Evolutionary conservation across 2,797 vertebrate species (phyloP).

Genomic region (Tenualosa ilisha): DNA sequence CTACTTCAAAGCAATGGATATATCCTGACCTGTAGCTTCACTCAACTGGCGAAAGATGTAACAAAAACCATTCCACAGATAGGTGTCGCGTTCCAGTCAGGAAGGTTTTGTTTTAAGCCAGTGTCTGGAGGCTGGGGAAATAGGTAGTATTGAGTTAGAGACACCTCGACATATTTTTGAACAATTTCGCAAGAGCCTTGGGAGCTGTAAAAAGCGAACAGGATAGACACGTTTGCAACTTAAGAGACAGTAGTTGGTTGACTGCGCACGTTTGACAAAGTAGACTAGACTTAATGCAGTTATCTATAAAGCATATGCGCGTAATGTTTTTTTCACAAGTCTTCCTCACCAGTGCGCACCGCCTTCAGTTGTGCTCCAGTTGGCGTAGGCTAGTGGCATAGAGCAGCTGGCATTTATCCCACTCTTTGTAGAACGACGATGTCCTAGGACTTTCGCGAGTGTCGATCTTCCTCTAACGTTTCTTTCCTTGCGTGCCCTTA

Average conservation of each 20-base stretch:
- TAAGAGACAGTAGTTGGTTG: not conserved
- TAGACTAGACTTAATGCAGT: too few relatives aligned
- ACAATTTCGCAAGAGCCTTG: not conserved
- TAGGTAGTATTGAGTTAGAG: not conserved
- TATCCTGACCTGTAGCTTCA: not conserved
- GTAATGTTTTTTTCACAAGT: not conserved
- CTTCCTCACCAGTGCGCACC: not conserved
- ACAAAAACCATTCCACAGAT: not conserved
- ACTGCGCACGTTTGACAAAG: not conserved
- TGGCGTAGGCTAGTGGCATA: not conserved
- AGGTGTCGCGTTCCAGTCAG: slow-evolving; percentile 4
- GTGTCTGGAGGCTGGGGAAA: not conserved
- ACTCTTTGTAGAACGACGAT: not conserved
- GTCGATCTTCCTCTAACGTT: not conserved
- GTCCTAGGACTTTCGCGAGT: not conserved
- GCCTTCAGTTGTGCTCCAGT: not conserved
- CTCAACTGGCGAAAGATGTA: not conserved
- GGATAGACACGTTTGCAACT: too few relatives aligned
- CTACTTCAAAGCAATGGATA: not conserved
- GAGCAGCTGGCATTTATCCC: not conserved
- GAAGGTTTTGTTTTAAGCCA: not conserved
- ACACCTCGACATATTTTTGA: not conserved
- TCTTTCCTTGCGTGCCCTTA: not conserved
- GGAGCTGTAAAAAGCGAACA: not conserved
- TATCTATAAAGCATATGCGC: not conserved